phyloP scores from a whole-genome alignment of 2,113 vertebrate genomes.

The Corythornis cristatus region DNA sequence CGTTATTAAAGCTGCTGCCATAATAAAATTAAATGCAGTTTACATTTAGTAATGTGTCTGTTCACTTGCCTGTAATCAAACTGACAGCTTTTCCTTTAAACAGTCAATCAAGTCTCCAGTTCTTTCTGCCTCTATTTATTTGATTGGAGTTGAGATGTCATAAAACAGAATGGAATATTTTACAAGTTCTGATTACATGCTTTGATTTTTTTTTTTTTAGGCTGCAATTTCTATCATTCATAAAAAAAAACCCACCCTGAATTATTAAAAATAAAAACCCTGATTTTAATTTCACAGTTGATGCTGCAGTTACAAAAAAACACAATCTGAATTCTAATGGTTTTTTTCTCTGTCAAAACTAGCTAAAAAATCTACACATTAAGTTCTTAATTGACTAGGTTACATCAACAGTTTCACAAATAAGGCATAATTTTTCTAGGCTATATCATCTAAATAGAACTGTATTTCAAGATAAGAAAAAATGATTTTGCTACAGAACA shows the following conservation, averaged over 20 bases:
- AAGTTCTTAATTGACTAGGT: conserved; percentile 41
- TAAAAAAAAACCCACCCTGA: neutral
- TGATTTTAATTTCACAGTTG: conserved; percentile 40
- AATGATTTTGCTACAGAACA: neutral
- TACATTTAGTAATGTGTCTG: conserved; percentile 45
- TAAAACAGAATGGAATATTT: conserved; percentile 64
- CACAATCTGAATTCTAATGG: conserved; percentile 4
- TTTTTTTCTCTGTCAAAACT: neutral
- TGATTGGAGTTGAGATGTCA: conserved; percentile 59
- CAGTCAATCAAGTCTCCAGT: conserved; percentile 52
- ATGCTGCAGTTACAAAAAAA: neutral
- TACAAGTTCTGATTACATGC: conserved; percentile 42
- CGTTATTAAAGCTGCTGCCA: conserved; percentile 55
- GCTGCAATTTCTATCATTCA: conserved; percentile 54
- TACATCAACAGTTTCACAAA: neutral
- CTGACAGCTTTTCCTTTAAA: conserved; percentile 65
- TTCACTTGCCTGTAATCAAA: conserved; percentile 63
- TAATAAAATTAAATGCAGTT: conserved; percentile 60
- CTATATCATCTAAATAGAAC: conserved; percentile 12
- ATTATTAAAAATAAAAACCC: neutral
- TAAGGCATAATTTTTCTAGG: conserved; percentile 9
- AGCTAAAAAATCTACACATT: conserved; percentile 9
- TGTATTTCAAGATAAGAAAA: conserved; percentile 25
- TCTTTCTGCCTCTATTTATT: conserved; percentile 52
- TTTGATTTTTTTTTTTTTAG: conserved; percentile 20